These are phyloP conservation scores for Lampris incognitus DNA, from an alignment of 2,113 vertebrate species.

Conservation along the genomic window DNA sequence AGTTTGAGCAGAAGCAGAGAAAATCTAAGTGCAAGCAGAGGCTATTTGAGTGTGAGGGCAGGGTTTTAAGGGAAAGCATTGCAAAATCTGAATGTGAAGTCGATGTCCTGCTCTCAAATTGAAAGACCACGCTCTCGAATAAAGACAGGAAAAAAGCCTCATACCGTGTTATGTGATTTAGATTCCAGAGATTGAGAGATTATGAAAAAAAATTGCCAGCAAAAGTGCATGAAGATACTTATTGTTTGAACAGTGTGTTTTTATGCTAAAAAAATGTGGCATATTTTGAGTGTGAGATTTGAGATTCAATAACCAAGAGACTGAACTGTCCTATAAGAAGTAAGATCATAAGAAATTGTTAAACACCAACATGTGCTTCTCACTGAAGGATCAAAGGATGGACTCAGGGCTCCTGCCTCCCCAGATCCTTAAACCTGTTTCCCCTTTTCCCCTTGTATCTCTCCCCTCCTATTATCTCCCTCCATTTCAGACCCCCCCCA, in stretches of 20 bases:
- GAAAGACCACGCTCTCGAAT: too few species aligned
- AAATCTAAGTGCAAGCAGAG: too few species aligned
- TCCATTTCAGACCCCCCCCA: constrained; percentile 6
- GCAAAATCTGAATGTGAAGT: too few species aligned
- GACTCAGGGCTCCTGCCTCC: constrained; percentile 44
- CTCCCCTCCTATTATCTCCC: constrained; percentile 38
- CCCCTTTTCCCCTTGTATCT: constrained; percentile 27
- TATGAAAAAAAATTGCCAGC: too few species aligned
- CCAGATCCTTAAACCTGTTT: constrained; percentile 23
- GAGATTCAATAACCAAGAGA: constrained; percentile 23
- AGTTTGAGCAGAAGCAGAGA: too few species aligned
- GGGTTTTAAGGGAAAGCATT: too few species aligned
- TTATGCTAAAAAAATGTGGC: background rate
- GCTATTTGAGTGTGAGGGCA: too few species aligned
- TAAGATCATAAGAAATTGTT: constrained; percentile 26
- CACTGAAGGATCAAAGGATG: constrained; percentile 76
- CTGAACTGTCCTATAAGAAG: constrained; percentile 32
- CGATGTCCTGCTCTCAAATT: too few species aligned
- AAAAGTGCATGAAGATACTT: too few species aligned
- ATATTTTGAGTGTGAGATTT: constrained; percentile 8
- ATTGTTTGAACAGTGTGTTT: background rate
- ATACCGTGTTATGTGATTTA: too few species aligned
- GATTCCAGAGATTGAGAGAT: too few species aligned
- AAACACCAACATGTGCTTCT: constrained; percentile 70
- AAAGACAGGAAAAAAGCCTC: too few species aligned